Conservation (phyloP, 2,113 vertebrate genomes). For the Pachypanchax playfairii region DNA sequence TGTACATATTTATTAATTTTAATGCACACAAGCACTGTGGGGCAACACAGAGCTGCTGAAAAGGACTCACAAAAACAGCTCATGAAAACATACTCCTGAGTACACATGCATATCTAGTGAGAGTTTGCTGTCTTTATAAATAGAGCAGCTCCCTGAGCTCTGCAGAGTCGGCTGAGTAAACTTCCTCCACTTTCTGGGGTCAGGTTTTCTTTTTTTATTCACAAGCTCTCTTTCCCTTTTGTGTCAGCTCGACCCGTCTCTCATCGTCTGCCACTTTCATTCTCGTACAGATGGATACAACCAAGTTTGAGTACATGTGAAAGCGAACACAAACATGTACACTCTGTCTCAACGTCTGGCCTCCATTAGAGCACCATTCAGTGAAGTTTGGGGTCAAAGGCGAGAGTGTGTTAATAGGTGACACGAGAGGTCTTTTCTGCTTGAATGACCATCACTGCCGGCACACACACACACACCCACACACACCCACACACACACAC, state of each 20-base stretch:
- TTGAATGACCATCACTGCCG: conserved; percentile 65
- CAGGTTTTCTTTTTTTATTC: conserved; percentile 52
- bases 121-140: conserved; percentile 77
- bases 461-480: conserved; percentile 28
- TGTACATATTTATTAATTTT: conserved; percentile 84
- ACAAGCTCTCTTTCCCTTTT: conserved; percentile 25
- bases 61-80: conserved; percentile 32
- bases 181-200: conserved; percentile 70
- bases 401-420: conserved; percentile 74
- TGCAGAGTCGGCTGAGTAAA: conserved; percentile 71
- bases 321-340: conserved; percentile 42
- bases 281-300: conserved; percentile 25
- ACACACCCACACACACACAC: conserved; percentile 9
- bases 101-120: conserved; percentile 42
- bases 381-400: conserved; percentile 70
- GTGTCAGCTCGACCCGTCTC: conserved; percentile 6
- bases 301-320: conserved; percentile 26
- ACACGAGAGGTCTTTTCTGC: conserved; percentile 75
- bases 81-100: conserved; percentile 39
- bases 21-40: conserved; percentile 33
- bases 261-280: conserved; percentile 27
- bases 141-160: conserved; percentile 69
- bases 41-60: conserved; percentile 13
- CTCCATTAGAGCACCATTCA: conserved; percentile 73
- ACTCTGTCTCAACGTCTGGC: conserved; percentile 61